Evolutionary conservation across 2,888 invertebrate species (phyloP).

Genomic region (Dolichomitus sp.): DNA sequence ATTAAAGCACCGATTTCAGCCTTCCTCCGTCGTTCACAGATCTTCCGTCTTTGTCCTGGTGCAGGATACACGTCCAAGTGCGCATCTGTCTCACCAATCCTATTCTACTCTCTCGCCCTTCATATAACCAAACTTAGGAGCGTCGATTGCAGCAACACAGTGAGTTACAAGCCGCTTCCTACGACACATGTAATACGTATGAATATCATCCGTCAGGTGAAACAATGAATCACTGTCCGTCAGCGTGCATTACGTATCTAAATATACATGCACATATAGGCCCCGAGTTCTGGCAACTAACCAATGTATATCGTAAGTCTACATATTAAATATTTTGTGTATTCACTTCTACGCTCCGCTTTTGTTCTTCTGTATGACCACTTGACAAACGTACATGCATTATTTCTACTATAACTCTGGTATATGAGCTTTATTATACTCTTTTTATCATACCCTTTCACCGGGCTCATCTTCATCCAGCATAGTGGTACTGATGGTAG

Average conservation of each 20-base stretch:
- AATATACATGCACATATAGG: slow-evolving; percentile 29
- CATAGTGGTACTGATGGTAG: background rate
- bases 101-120: background rate
- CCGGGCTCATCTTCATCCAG: background rate
- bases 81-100: background rate
- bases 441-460: background rate
- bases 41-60: slow-evolving; percentile 24
- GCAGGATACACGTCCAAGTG: slow-evolving; percentile 21
- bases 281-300: slow-evolving; percentile 11
- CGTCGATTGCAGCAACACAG: slow-evolving; percentile 13
- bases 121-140: slow-evolving; percentile 19
- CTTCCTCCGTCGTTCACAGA: slow-evolving; percentile 43
- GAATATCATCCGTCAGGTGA: slow-evolving; percentile 49
- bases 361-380: background rate
- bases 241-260: slow-evolving; percentile 53
- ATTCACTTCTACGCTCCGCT: background rate
- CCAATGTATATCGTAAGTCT: slow-evolving; percentile 32
- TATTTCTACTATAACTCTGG: slow-evolving; percentile 5
- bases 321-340: background rate
- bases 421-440: slow-evolving; percentile 3
- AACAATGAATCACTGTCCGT: slow-evolving; percentile 61
- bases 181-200: slow-evolving; percentile 3
- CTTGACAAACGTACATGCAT: background rate
- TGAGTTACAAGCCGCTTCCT: background rate
- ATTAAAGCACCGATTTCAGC: slow-evolving; percentile 46